These are phyloP conservation scores for Drosophila rellima DNA, from an alignment of 2,888 invertebrate species.

Conservation along the genomic window DNA sequence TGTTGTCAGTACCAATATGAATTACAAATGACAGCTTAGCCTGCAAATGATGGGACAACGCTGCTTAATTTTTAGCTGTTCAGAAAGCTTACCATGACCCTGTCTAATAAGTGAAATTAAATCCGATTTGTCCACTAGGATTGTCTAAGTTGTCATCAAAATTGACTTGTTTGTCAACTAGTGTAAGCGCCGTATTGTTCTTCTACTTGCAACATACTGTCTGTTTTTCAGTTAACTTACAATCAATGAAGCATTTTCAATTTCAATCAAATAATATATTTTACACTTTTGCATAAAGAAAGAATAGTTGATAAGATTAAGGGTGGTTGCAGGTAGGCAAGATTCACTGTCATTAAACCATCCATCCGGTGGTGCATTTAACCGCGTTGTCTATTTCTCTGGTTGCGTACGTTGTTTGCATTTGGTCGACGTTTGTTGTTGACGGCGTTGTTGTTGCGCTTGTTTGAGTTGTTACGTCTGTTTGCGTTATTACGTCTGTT, in stretches of 20 bases:
- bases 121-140: no score
- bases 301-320: background rate
- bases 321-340: background rate
- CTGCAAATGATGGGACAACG: background rate
- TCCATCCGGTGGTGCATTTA: background rate
- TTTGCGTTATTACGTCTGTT: background rate
- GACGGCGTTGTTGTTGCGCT: constrained; percentile 22
- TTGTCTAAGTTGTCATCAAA: no score
- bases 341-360: background rate
- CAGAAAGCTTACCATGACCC: background rate
- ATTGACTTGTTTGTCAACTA: no score
- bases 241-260: background rate
- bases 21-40: constrained; percentile 4
- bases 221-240: background rate
- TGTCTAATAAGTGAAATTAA: no score
- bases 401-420: constrained; percentile 12
- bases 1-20: background rate
- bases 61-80: background rate
- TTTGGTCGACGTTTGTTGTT: constrained; percentile 1
- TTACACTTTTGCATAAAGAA: background rate
- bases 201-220: background rate
- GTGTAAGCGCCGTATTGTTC: no score
- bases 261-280: background rate
- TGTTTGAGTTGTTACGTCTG: constrained; percentile 6
- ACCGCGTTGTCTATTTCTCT: constrained; percentile 19